Conservation (phyloP, 2,113 vertebrate species). For the Spheniscus mendiculus region DNA sequence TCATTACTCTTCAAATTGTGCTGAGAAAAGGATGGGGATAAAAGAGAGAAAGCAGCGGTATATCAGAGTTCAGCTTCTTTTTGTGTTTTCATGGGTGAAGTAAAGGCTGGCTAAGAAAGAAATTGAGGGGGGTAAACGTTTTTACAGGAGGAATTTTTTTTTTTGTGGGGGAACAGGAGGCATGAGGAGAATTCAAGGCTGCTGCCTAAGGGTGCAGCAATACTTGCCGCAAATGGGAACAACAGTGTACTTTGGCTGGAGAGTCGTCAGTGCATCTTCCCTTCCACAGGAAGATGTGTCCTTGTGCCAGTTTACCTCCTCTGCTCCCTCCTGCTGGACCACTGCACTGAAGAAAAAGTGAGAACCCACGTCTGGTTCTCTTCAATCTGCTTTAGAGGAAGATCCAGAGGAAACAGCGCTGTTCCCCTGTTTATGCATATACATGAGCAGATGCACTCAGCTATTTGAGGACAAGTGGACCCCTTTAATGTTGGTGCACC, state of each 20-base stretch:
- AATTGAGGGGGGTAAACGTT: neutral
- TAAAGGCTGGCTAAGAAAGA: neutral
- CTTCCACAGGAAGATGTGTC: neutral
- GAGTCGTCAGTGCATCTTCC: neutral
- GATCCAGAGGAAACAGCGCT: neutral
- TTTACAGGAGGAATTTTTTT: neutral
- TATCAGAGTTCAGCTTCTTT: neutral
- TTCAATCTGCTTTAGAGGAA: neutral
- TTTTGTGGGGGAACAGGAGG: neutral
- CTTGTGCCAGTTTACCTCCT: neutral
- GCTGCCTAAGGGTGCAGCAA: neutral
- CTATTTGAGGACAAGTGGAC: neutral
- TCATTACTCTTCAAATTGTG: constrained; percentile 1
- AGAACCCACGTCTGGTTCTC: neutral
- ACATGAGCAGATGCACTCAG: neutral
- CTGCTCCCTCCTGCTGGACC: neutral
- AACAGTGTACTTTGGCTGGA: neutral
- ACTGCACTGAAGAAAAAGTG: neutral
- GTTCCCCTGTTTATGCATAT: neutral
- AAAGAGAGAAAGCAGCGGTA: neutral
- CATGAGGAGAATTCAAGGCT: neutral
- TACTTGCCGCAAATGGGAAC: neutral
- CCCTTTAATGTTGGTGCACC: neutral
- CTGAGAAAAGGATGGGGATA: neutral
- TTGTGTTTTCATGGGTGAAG: neutral